Evolutionary conservation across 2,113 vertebrate genomes (phyloP).

Genomic region (Asarcornis scutulata): DNA sequence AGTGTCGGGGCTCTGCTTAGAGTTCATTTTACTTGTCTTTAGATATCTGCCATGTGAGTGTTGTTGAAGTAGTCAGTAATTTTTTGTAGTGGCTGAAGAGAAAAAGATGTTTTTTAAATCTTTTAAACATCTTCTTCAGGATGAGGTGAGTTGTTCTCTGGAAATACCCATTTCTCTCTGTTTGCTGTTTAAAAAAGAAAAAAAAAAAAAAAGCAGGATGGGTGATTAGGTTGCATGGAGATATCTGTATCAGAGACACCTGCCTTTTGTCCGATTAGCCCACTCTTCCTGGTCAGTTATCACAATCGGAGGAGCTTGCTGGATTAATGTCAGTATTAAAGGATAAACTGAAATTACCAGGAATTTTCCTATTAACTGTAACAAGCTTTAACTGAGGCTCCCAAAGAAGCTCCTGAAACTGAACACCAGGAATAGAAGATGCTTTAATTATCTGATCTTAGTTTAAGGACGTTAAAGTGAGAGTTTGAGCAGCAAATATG

Average conservation of each 20-base stretch:
- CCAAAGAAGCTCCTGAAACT: background rate
- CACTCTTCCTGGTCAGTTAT: background rate
- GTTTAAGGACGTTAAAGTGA: background rate
- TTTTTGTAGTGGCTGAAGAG: background rate
- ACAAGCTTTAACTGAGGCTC: background rate
- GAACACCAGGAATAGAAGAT: background rate
- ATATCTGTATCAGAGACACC: background rate
- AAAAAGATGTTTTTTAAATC: background rate
- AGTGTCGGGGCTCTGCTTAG: background rate
- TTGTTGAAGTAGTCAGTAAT: background rate
- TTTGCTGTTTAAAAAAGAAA: background rate
- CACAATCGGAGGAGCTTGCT: background rate
- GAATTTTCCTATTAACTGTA: background rate
- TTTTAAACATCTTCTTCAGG: background rate
- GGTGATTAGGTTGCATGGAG: background rate
- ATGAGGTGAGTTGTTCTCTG: background rate
- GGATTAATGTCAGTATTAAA: background rate
- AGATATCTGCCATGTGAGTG: background rate
- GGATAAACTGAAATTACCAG: background rate
- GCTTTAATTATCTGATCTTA: background rate
- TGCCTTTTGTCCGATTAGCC: background rate
- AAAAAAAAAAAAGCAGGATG: background rate
- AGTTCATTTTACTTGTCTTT: background rate
- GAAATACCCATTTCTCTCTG: background rate
- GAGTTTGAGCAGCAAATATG: background rate